phyloP scores from a whole-genome alignment of 2,797 vertebrate genomes.

The Hapalemur alaotrensis region DNA sequence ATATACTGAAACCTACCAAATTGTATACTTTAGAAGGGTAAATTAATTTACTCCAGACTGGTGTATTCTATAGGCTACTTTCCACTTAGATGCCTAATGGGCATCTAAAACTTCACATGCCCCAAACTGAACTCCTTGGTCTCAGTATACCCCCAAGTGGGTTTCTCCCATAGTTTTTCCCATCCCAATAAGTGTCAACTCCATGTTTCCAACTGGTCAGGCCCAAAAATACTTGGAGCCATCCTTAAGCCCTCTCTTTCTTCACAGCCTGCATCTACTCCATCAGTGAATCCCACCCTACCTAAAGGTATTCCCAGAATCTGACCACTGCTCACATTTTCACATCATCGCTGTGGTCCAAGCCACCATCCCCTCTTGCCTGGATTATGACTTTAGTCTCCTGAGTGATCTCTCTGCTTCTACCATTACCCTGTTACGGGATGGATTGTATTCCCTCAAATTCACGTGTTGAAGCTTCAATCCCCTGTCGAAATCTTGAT shows the following conservation, averaged over 20 bases:
- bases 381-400: neutral
- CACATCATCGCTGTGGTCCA: neutral
- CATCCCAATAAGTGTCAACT: neutral
- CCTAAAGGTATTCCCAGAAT: neutral
- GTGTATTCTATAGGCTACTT: neutral
- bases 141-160: neutral
- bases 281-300: neutral
- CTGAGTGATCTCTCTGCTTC: neutral
- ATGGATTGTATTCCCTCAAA: neutral
- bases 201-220: neutral
- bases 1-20: neutral
- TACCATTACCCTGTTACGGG: neutral
- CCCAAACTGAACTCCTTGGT: neutral
- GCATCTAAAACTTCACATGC: neutral
- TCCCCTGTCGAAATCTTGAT: neutral
- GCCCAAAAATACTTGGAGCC: neutral
- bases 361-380: neutral
- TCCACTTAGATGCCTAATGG: neutral
- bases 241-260: neutral
- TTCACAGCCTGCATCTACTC: neutral
- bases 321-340: neutral
- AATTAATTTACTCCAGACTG: neutral
- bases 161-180: neutral
- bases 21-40: neutral
- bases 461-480: neutral